Base-by-base conservation (phyloP, 2,888 invertebrate genomes). In the Gymnocheta viridis region DNA sequence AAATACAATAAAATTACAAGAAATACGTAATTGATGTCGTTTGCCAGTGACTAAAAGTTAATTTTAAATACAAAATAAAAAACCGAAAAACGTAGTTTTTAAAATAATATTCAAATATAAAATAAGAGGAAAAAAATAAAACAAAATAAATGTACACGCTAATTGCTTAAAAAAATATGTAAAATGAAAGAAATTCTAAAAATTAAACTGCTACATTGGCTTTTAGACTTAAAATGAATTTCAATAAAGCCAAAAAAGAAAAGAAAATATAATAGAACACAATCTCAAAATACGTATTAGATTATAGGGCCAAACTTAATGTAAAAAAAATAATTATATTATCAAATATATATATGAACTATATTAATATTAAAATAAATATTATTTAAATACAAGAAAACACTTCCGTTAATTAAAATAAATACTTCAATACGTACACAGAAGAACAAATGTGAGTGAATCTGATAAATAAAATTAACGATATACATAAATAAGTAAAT, bases 251-350 rank as follows among this genome's bases (percentile, higher is more conserved):
- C 62, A 73, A 85, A 85, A 81, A 82, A 29, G 51, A 27, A 38
- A 27, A 41, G 14, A 17, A 66, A 41, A 76, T 22, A 17, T 29
- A 17, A 32, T 3, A 66, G 51, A 86, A 87, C 86, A 81, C 81
- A 89, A 88, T 88, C 88, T 87, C 89, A 88, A 89, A 90, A 91
- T 92, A 92, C 92, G 91, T 91, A 92, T 89, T 91, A 91, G 91
- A 76, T 87, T 82, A 89, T 91, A 91, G 90, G 91, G 88, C 88
- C 88, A 89, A 90, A 88, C 60, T 89, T 88, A 86, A 72, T 88
- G 87, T 88, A 87, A 87, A 87, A 87, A 47, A 76, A 69, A 62
- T 54, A 82, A 62, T 72, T 70, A 69, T 54, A 76, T 49, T 67
- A 49, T 41, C 41, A 41, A 44, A 72, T 58, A 51, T 38, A 73